Percentiles rank a stretch among this genome's conserved stretches.
Conservation (phyloP, 2,888 invertebrate species). For the Cephus sareptanus region DNA sequence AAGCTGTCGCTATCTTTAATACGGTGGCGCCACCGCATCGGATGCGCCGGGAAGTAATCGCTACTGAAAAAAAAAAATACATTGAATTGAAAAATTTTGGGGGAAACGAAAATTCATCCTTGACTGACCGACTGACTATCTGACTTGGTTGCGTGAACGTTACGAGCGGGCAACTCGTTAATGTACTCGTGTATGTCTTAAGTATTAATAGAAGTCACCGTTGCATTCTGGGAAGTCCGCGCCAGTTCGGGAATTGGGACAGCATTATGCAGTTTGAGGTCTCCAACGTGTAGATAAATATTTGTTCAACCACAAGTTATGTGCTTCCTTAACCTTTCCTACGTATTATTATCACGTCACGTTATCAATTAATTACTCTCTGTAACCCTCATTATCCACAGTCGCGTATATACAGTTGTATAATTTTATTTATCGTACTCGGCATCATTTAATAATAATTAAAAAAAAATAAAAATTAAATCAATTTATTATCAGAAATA, state of each 20-base stretch:
- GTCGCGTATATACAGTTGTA: too few species aligned
- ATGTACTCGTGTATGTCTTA: conserved; percentile 22
- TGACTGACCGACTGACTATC: background rate
- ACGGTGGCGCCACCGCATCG: background rate
- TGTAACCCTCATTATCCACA: too few species aligned
- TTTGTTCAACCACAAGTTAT: background rate
- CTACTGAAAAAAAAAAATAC: too few species aligned
- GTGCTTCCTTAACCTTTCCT: too few species aligned
- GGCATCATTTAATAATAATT: too few species aligned
- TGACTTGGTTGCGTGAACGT: background rate
- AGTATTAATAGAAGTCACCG: conserved; percentile 36
- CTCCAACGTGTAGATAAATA: background rate
- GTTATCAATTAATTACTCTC: too few species aligned
- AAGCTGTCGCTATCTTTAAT: background rate
- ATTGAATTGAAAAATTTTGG: too few species aligned
- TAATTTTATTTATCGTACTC: too few species aligned
- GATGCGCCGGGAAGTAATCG: background rate
- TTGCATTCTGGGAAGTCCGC: background rate
- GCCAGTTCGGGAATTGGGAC: conserved; percentile 40
- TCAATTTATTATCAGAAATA: too few species aligned
- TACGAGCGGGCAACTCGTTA: background rate
- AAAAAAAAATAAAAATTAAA: too few species aligned
- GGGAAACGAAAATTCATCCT: background rate
- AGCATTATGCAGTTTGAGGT: conserved; percentile 1
- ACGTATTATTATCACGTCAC: too few species aligned